A percentile compares a stretch with the other conserved stretches of the same genome.
Conservation (phyloP, 35 echinoderm and acorn worm genomes). For the Ptychodera flava region DNA sequence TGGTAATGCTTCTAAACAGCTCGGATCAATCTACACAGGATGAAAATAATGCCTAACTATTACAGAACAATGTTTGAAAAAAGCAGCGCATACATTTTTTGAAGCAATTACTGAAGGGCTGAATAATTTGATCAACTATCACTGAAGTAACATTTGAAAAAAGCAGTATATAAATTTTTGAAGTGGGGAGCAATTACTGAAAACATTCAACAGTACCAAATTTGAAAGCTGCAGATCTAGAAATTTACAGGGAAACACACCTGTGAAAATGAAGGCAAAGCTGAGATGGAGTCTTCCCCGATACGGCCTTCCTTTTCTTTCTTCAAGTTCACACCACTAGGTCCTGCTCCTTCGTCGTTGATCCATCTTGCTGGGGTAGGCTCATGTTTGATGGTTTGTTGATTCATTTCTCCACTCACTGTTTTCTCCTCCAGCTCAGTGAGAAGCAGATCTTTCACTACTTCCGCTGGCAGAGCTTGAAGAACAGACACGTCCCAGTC, state of each 20-base stretch:
- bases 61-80: no score
- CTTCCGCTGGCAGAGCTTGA: background rate
- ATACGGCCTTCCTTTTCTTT: background rate
- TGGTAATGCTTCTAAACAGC: constrained; percentile 81
- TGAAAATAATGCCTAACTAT: no score
- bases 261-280: background rate
- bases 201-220: no score
- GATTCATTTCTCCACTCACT: background rate
- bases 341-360: background rate
- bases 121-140: no score
- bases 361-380: background rate
- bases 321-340: background rate
- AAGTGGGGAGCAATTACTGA: no score
- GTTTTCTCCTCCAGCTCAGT: constrained; percentile 7
- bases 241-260: no score
- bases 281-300: background rate
- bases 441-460: background rate
- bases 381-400: background rate
- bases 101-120: no score
- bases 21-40: constrained; percentile 70
- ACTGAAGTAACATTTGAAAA: no score
- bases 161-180: no score
- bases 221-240: no score
- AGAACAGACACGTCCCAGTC: background rate
- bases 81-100: no score